phyloP scores from a whole-genome alignment of 1,140 invertebrate species.

The Palaemon carinicauda region DNA sequence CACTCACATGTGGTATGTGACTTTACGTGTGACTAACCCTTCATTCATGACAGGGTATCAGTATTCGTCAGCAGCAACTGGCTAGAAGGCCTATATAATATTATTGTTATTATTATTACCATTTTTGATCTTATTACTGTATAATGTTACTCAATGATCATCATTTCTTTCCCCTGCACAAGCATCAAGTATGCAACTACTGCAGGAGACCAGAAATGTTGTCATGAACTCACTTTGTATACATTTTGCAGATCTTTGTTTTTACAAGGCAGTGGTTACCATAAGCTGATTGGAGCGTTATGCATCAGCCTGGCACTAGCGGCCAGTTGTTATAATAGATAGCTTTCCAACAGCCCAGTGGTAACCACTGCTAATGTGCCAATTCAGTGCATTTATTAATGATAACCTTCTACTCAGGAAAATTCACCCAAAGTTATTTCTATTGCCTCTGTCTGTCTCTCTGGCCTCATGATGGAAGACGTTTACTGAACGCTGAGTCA shows the following conservation, averaged over 20 bases:
- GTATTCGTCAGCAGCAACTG: constrained; percentile 40
- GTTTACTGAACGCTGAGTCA: background rate
- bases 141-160: constrained; percentile 8
- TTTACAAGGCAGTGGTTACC: constrained; percentile 49
- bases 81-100: constrained; percentile 20
- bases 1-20: constrained; percentile 40
- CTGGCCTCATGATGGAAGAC: constrained; percentile 32
- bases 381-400: constrained; percentile 39
- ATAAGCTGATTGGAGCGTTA: constrained; percentile 31
- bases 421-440: constrained; percentile 19
- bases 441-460: background rate
- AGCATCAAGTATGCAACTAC: constrained; percentile 54
- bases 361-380: constrained; percentile 38
- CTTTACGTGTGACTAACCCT: constrained; percentile 51
- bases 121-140: background rate
- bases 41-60: constrained; percentile 56
- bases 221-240: constrained; percentile 23
- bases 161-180: constrained; percentile 49
- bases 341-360: constrained; percentile 40
- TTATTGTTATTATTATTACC: background rate
- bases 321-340: constrained; percentile 37
- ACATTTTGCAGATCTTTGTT: constrained; percentile 1
- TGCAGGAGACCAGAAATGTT: constrained; percentile 54
- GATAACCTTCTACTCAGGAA: constrained; percentile 48
- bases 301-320: constrained; percentile 40